These are phyloP conservation scores for Prosopocoilus inquinatus DNA, from an alignment of 2,888 invertebrate species.

Conservation along the genomic window DNA sequence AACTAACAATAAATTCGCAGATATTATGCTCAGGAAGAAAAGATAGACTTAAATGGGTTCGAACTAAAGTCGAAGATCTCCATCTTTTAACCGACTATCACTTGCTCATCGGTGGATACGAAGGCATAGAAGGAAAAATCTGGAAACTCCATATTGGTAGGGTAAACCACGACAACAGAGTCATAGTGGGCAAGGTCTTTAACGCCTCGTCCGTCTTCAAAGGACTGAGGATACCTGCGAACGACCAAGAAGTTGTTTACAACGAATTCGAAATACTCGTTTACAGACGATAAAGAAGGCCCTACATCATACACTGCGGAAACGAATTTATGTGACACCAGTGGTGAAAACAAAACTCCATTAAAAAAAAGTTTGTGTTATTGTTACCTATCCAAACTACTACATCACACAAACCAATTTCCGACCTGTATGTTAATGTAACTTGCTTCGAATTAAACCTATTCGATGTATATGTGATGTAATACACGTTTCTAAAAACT, in stretches of 20 bases:
- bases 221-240: background rate
- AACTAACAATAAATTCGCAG: background rate
- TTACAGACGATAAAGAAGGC: background rate
- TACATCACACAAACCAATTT: too few relatives aligned
- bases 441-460: too few relatives aligned
- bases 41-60: background rate
- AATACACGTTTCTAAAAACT: too few relatives aligned
- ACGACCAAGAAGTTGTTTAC: background rate
- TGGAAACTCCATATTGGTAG: background rate
- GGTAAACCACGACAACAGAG: background rate
- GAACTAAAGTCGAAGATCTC: background rate
- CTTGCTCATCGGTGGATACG: background rate
- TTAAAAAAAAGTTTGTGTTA: too few relatives aligned
- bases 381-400: too few relatives aligned
- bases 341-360: too few relatives aligned
- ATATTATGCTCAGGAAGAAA: background rate
- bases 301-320: too few relatives aligned
- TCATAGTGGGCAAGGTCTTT: background rate
- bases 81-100: background rate
- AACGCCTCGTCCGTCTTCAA: background rate
- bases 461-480: too few relatives aligned
- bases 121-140: background rate
- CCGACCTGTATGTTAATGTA: too few relatives aligned
- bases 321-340: too few relatives aligned
- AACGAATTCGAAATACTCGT: background rate